A percentile compares a stretch with the other conserved stretches of the same genome.
Evolutionary conservation across 2,113 vertebrate genomes (phyloP).

Genomic region (Gallinago paraguaiae): DNA sequence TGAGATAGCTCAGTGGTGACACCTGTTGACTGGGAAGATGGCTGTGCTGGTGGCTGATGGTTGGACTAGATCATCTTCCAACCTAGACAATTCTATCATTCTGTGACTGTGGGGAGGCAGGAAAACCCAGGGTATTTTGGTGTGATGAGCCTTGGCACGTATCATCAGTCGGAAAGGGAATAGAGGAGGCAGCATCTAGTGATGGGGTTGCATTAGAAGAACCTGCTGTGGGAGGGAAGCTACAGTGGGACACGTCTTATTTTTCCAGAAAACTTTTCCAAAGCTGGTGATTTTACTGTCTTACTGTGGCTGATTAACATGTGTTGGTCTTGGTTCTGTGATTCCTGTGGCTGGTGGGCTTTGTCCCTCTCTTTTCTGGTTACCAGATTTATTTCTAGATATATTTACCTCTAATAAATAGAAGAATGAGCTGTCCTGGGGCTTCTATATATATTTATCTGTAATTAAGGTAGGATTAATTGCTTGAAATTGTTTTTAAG

Average conservation of each 20-base stretch:
- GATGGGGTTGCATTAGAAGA: neutral
- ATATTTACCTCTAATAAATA: slow-evolving; percentile 5
- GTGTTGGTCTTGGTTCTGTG: neutral
- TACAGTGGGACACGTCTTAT: neutral
- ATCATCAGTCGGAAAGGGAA: fast-evolving
- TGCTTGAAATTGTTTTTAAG: slow-evolving; percentile 35
- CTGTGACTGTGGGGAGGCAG: too few relatives aligned
- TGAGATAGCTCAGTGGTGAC: neutral
- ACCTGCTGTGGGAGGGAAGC: neutral
- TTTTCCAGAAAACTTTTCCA: neutral
- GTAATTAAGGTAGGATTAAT: slow-evolving; percentile 41
- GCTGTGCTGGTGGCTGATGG: neutral
- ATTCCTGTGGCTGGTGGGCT: neutral
- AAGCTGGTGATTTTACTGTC: neutral
- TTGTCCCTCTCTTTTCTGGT: neutral
- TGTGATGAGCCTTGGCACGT: neutral
- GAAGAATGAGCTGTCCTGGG: neutral
- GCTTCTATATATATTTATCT: neutral
- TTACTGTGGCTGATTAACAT: neutral
- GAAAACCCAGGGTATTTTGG: neutral
- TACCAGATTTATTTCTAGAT: neutral
- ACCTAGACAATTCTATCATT: too few relatives aligned
- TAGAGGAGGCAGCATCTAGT: too few relatives aligned
- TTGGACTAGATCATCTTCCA: too few relatives aligned
- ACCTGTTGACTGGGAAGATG: neutral